A percentile compares a stretch with the other conserved stretches of the same genome.
phyloP scores from a whole-genome alignment of 2,113 vertebrate genomes.

The Cyprinodon brontotheroides region DNA sequence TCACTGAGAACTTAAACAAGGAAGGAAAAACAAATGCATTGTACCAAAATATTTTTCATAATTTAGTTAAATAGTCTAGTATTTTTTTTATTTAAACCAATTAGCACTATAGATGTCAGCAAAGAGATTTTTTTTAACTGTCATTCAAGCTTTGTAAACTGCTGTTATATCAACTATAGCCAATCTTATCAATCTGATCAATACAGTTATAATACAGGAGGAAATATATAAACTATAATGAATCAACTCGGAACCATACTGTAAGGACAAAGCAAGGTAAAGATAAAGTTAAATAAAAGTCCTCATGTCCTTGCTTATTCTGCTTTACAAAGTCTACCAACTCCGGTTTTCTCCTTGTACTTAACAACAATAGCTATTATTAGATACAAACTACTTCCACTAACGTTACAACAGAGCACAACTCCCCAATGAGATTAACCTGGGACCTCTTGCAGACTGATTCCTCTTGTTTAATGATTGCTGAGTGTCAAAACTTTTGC shows the following conservation, averaged over 20 bases:
- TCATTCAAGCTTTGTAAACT: no score
- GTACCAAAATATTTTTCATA: neutral
- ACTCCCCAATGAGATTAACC: neutral
- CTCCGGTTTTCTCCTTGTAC: neutral
- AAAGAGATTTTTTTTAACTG: no score
- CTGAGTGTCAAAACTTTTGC: constrained; percentile 10
- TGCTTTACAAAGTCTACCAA: neutral
- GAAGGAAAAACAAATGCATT: no score
- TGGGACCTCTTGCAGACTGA: neutral
- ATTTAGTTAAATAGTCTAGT: neutral
- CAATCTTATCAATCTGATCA: neutral
- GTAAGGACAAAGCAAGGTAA: neutral
- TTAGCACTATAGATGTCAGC: no score
- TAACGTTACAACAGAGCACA: neutral
- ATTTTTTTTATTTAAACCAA: no score
- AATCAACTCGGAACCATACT: neutral
- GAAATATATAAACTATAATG: neutral
- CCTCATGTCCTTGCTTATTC: neutral
- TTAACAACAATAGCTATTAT: neutral
- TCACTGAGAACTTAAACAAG: no score
- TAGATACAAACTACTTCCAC: neutral
- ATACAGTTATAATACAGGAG: neutral
- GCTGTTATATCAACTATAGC: constrained; percentile 3
- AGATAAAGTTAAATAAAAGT: neutral
- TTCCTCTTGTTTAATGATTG: neutral